These are phyloP conservation scores for Pseudoatta argentina DNA, from an alignment of 1,140 invertebrate species.

Conservation along the genomic window DNA sequence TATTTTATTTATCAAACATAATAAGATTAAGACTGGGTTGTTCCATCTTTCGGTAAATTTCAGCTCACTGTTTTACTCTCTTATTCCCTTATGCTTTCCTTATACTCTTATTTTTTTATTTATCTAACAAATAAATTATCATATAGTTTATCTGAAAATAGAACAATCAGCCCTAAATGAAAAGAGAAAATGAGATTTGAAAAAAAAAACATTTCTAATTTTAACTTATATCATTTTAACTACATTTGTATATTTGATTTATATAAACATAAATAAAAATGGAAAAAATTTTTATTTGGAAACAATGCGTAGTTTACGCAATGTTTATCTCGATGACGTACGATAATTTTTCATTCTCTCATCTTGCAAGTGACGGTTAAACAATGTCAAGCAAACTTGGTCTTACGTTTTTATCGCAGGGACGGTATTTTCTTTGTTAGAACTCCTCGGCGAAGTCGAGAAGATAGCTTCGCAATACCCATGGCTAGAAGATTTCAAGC, in stretches of 20 bases:
- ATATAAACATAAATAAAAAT: neutral
- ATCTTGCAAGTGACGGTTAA: neutral
- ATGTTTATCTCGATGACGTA: neutral
- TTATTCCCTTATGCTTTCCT: no score
- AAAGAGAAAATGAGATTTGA: neutral
- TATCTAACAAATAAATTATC: no score
- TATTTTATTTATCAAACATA: neutral
- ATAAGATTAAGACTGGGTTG: neutral
- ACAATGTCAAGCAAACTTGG: conserved; percentile 33
- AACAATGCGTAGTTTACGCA: neutral
- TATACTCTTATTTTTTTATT: no score
- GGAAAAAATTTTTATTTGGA: conserved; percentile 13
- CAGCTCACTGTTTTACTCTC: no score
- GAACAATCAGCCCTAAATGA: neutral
- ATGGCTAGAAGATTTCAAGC: conserved; percentile 53
- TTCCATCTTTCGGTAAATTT: no score
- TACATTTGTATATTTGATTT: conserved; percentile 2
- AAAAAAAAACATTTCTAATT: neutral
- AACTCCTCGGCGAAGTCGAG: conserved; percentile 77
- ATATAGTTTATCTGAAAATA: no score
- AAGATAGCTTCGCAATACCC: conserved; percentile 81
- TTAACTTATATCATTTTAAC: neutral
- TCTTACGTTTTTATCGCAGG: conserved; percentile 72
- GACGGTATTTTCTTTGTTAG: conserved; percentile 76
- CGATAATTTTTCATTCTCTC: conserved; percentile 9